phyloP scores from a whole-genome alignment of 2,888 invertebrate genomes.

The Hydropsyche betteni region DNA sequence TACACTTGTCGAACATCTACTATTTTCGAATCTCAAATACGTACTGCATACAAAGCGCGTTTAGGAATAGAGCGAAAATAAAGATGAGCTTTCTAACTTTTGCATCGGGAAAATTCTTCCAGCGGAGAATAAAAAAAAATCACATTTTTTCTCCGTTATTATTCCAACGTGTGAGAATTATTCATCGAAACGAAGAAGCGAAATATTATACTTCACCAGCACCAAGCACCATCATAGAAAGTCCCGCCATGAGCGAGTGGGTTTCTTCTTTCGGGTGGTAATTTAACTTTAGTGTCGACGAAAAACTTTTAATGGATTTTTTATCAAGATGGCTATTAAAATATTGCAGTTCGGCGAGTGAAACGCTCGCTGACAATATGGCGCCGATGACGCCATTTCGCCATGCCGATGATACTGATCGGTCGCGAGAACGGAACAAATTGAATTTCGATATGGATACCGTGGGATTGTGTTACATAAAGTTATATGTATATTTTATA shows the following conservation, averaged over 20 bases:
- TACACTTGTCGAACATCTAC: too few relatives aligned
- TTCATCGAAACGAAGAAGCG: constrained; percentile 36
- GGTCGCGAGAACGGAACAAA: constrained; percentile 30
- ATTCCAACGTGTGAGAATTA: not conserved
- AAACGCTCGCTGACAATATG: constrained; percentile 45
- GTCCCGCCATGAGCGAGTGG: constrained; percentile 30
- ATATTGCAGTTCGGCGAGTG: constrained; percentile 47
- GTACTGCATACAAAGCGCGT: too few relatives aligned
- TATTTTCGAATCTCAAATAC: too few relatives aligned
- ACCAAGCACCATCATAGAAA: not conserved
- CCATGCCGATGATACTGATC: not conserved
- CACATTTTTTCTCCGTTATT: too few relatives aligned
- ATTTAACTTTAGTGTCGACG: constrained; percentile 52
- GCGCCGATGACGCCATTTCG: constrained; percentile 38
- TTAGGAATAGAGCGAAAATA: too few relatives aligned
- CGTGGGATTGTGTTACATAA: not conserved
- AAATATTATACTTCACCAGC: constrained; percentile 43
- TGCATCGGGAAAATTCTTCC: too few relatives aligned
- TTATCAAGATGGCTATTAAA: constrained; percentile 52
- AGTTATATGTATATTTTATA: not conserved
- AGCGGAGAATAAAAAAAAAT: too few relatives aligned
- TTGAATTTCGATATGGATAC: constrained; percentile 39
- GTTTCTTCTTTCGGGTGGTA: constrained; percentile 44
- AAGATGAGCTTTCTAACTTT: too few relatives aligned
- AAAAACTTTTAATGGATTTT: constrained; percentile 52